Conservation (phyloP, 2,113 vertebrate genomes). For the Dromaius novaehollandiae region DNA sequence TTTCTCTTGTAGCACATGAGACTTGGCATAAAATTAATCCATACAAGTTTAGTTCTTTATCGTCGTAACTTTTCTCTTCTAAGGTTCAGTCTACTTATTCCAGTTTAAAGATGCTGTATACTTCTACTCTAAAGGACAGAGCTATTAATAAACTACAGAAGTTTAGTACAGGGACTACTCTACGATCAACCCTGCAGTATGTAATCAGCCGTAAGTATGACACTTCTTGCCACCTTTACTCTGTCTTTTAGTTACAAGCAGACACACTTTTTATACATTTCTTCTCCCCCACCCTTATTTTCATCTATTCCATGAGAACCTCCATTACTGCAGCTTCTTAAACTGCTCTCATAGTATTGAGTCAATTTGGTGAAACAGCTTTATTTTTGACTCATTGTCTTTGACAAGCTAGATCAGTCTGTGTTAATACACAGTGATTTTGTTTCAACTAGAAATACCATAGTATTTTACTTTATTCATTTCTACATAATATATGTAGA, state of each 20-base stretch:
- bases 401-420: background rate
- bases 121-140: background rate
- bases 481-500: conserved; percentile 44
- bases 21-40: background rate
- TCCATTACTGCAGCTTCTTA: conserved; percentile 17
- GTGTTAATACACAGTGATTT: conserved; percentile 38
- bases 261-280: background rate
- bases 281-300: background rate
- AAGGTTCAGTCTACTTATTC: background rate
- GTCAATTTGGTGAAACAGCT: background rate
- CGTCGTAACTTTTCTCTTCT: background rate
- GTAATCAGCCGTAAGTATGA: background rate
- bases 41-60: background rate
- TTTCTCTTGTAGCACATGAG: background rate
- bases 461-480: conserved; percentile 46
- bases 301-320: background rate
- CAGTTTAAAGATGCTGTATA: background rate
- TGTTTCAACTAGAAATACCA: conserved; percentile 31
- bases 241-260: background rate
- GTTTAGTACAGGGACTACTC: background rate
- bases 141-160: background rate
- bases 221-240: background rate
- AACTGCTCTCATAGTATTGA: background rate
- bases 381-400: conserved; percentile 37
- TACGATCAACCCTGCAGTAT: background rate